Evolutionary conservation across 2,888 invertebrate species (phyloP).

Genomic region (Elysia crispata): DNA sequence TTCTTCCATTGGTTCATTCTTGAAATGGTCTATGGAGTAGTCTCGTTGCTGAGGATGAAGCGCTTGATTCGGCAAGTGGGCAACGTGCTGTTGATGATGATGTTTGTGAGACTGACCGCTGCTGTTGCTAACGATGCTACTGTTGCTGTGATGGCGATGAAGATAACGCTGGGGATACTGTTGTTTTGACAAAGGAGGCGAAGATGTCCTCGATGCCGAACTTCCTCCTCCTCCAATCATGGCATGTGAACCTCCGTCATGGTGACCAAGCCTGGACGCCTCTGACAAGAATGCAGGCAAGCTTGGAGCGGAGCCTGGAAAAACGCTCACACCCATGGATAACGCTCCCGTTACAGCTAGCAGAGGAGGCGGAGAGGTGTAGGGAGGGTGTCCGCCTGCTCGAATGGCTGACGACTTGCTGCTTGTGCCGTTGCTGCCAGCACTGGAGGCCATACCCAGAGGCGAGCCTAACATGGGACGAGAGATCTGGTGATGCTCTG

Average conservation of each 20-base stretch:
- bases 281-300: slow-evolving; percentile 47
- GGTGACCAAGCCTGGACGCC: slow-evolving; percentile 17
- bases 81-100: slow-evolving; percentile 31
- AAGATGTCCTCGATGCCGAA: background rate
- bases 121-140: too few species aligned
- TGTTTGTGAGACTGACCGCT: background rate
- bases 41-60: slow-evolving; percentile 26
- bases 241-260: background rate
- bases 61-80: background rate
- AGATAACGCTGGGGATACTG: slow-evolving; percentile 12
- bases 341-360: slow-evolving; percentile 50
- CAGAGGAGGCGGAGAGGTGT: slow-evolving; percentile 54
- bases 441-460: background rate
- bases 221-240: background rate
- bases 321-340: slow-evolving; percentile 48
- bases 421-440: background rate
- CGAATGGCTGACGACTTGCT: background rate
- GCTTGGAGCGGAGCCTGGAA: slow-evolving; percentile 21
- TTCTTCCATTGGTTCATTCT: slow-evolving; percentile 39
- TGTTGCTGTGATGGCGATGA: too few species aligned
- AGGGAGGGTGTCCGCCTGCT: slow-evolving; percentile 15
- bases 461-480: background rate
- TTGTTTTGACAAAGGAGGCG: background rate
- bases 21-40: slow-evolving; percentile 31
- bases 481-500: background rate